These are phyloP conservation scores for Drosophila parvula DNA, from an alignment of 1,140 invertebrate species.

Conservation along the genomic window DNA sequence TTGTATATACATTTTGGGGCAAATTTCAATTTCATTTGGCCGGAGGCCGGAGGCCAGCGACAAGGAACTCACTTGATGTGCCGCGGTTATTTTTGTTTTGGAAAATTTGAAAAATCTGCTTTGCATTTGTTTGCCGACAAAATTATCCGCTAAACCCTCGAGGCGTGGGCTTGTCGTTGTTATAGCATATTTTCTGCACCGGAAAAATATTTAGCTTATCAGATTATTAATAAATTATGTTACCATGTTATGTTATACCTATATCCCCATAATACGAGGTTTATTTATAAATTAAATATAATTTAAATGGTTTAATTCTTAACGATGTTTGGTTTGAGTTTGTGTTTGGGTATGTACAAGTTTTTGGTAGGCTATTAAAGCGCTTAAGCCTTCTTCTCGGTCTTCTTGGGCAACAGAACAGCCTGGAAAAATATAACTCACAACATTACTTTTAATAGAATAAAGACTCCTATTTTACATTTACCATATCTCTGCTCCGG, in stretches of 20 bases:
- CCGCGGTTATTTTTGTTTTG: slow-evolving; percentile 34
- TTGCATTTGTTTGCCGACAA: slow-evolving; percentile 39
- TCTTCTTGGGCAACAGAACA: no score
- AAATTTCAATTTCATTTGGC: slow-evolving; percentile 68
- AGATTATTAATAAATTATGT: background rate
- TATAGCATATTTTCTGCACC: slow-evolving; percentile 27
- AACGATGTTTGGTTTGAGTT: no score
- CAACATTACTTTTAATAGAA: background rate
- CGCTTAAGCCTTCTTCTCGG: no score
- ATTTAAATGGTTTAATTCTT: no score
- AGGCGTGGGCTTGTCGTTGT: slow-evolving; percentile 20
- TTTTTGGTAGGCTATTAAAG: no score
- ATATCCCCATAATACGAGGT: no score
- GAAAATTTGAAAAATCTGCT: slow-evolving; percentile 24
- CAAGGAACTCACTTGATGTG: slow-evolving; percentile 32
- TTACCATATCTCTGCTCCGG: no score
- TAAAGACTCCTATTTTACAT: no score
- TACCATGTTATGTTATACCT: no score
- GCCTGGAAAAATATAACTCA: no score
- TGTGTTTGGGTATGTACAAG: no score
- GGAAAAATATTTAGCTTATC: background rate
- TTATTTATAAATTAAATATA: background rate
- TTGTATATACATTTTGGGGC: slow-evolving; percentile 23
- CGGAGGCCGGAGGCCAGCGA: slow-evolving; percentile 17
- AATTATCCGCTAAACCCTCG: slow-evolving; percentile 31